These are phyloP conservation scores for Archips xylosteana DNA, from an alignment of 2,888 invertebrate genomes.

Conservation along the genomic window DNA sequence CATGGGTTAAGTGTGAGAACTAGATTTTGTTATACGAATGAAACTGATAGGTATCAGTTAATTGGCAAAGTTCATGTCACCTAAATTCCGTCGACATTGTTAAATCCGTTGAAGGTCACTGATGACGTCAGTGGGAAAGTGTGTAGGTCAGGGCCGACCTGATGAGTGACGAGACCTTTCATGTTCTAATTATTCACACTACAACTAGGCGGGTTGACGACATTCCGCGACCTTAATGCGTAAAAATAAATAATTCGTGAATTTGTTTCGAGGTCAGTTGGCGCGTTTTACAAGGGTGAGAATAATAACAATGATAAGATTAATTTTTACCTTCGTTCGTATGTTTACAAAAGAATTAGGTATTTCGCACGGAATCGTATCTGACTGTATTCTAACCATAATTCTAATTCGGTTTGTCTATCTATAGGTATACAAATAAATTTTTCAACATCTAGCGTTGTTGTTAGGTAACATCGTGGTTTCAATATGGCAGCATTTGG, in stretches of 20 bases:
- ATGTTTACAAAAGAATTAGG: too few species aligned
- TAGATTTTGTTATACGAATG: neutral
- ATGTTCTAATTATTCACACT: constrained; percentile 27
- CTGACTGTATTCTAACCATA: neutral
- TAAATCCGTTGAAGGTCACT: constrained; percentile 15
- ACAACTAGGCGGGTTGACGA: constrained; percentile 15
- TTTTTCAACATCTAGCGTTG: too few species aligned
- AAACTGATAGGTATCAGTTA: neutral
- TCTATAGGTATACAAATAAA: too few species aligned
- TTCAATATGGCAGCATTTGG: too few species aligned
- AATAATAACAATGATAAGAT: neutral
- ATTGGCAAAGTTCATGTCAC: neutral
- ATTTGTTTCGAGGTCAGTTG: constrained; percentile 9
- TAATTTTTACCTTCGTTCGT: too few species aligned
- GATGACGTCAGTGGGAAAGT: constrained; percentile 11
- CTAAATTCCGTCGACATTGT: constrained; percentile 1
- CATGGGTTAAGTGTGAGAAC: neutral
- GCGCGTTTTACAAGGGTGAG: neutral
- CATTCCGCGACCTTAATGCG: constrained; percentile 19
- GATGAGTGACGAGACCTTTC: constrained; percentile 25
- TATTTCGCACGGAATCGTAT: neutral
- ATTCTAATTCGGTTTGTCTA: too few species aligned
- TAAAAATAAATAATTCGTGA: constrained; percentile 25
- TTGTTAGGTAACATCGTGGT: too few species aligned
- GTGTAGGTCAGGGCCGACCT: constrained; percentile 24